Base-by-base conservation (phyloP, 2,888 invertebrate genomes). In the Phlogophora meticulosa region DNA sequence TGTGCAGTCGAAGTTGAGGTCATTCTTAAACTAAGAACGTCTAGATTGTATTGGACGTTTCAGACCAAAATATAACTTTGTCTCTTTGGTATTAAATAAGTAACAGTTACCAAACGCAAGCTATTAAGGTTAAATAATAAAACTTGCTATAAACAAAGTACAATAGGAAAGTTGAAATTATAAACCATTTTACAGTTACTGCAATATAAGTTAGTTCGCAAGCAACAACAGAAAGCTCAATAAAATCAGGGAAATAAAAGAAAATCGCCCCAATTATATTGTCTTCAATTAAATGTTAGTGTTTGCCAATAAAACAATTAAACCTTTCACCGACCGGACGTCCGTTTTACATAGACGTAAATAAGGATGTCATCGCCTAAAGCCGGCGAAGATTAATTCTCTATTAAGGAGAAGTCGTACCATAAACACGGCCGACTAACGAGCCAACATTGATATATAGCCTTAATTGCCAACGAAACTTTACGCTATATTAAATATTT, bases 1-100 rank as follows among this genome's bases (percentile, higher is more conserved):
- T 94, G 91, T 95, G 95, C 95, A 94, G 90, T 89, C 89, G 72
- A 89, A 85, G 85, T 72, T 93, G 94, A 94, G 94, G 93, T 94
- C 94, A 93, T 86, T 87, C 85, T 81, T 73, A 81, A 80, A 82
- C 83, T 76, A 69, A 24, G 43, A 63, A 67, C 64, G 53, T 69
- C 49, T 62, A 42, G 57, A 45, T 60, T 53, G 1, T 71, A 38
- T 10, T 36, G 1, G 48, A 53, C 22, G 32, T 59, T n/a, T 48
- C 4, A 34, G 24, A 46, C 9, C 24, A 24, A 43, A 51, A 58
- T 60, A 13, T 60, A 60, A 36, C 34, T 53, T 7, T 13, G n/a
- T 52, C 4, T 24, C 5, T 11, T 42, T 28, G 1, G 4, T 17
- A 32, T 42, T n/a, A 22, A 3, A 24, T 2, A 15, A 45, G 32